phyloP scores from a whole-genome alignment of 2,113 vertebrate genomes.

The Poecile atricapillus region DNA sequence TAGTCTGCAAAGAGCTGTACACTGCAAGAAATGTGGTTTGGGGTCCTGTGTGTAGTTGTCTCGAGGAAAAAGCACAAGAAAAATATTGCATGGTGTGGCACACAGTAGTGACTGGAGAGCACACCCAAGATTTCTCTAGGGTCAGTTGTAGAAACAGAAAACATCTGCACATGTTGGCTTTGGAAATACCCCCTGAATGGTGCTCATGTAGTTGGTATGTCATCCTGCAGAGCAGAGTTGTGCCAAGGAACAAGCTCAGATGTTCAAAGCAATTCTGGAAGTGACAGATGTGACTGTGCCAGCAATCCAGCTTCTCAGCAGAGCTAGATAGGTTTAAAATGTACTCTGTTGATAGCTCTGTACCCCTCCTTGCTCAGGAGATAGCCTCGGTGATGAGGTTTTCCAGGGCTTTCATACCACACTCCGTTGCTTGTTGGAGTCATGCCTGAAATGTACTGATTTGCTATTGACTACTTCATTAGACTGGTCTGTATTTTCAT shows the following conservation, averaged over 20 bases:
- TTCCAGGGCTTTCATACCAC: neutral
- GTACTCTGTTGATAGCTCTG: neutral
- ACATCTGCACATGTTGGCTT: neutral
- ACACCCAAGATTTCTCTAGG: neutral
- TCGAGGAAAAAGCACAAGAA: neutral
- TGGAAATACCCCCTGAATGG: neutral
- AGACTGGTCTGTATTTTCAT: neutral
- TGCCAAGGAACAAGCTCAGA: neutral
- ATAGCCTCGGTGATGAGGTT: neutral
- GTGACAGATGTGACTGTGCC: neutral
- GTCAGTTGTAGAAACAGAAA: neutral
- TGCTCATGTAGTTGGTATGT: neutral
- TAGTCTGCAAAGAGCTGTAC: neutral
- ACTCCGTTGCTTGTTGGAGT: neutral
- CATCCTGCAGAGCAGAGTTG: neutral
- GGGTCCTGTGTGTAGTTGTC: neutral
- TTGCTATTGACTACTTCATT: neutral
- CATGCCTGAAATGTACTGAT: neutral
- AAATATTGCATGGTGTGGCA: neutral
- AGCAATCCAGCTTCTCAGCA: neutral
- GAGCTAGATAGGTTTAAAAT: neutral
- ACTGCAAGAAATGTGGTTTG: neutral
- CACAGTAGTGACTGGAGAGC: neutral
- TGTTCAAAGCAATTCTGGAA: neutral
- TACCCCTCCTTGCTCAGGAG: neutral